phyloP scores from a whole-genome alignment of 35 echinoderm and acorn worm genomes.

The Ophiothrix spiculata region DNA sequence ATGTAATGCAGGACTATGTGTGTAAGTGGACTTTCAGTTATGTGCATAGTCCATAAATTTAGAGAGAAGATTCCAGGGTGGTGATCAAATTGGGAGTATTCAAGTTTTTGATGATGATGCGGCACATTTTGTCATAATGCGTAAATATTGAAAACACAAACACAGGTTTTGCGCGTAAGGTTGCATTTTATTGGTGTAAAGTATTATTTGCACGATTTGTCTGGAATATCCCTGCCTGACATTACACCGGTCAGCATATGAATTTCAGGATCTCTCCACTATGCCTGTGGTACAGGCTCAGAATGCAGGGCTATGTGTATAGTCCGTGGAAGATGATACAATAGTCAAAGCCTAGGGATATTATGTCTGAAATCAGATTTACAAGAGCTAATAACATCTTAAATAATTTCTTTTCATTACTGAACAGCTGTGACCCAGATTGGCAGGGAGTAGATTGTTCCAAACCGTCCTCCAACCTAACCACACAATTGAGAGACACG shows the following conservation, averaged over 20 bases:
- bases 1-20: too few species aligned
- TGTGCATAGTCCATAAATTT: too few species aligned
- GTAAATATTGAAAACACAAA: too few species aligned
- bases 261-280: background rate
- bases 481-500: conserved; percentile 64
- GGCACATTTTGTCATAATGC: too few species aligned
- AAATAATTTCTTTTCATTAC: background rate
- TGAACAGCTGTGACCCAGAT: conserved; percentile 68
- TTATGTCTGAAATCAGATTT: background rate
- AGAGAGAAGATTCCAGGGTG: too few species aligned
- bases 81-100: too few species aligned
- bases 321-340: background rate
- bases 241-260: background rate
- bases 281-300: background rate
- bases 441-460: conserved; percentile 69
- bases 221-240: too few species aligned
- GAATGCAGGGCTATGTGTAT: background rate
- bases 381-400: background rate
- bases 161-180: too few species aligned
- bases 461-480: conserved; percentile 39
- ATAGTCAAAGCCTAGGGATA: background rate
- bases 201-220: too few species aligned
- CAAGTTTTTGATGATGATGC: too few species aligned
- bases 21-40: too few species aligned
- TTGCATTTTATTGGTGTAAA: too few species aligned